Conservation (phyloP, 2,113 vertebrate species). For the Coregonus clupeaformis region DNA sequence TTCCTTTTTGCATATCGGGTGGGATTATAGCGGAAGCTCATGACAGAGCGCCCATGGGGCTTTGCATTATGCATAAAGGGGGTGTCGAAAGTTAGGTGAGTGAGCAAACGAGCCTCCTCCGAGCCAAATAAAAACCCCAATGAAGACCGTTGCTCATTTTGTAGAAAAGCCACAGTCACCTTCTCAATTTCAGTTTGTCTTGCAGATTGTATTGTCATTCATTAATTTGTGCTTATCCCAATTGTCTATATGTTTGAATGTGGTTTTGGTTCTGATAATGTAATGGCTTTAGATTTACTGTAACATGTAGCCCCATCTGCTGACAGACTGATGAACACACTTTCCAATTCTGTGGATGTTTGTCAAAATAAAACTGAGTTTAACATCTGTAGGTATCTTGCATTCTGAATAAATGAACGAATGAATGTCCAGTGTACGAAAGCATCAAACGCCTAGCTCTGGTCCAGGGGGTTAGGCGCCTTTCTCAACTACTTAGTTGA, state of each 20-base stretch:
- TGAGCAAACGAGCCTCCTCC: slow-evolving; percentile 6
- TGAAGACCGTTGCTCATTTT: background rate
- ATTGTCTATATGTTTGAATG: background rate
- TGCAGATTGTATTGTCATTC: background rate
- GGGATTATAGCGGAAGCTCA: slow-evolving; percentile 5
- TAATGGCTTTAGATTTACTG: too few species aligned
- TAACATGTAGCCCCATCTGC: too few species aligned
- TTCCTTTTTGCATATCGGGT: background rate
- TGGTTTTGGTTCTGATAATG: background rate
- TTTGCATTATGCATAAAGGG: slow-evolving; percentile 27
- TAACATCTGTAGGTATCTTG: too few species aligned
- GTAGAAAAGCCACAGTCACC: background rate
- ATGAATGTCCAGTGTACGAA: too few species aligned
- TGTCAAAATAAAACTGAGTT: too few species aligned
- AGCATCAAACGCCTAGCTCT: too few species aligned
- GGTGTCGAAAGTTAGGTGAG: slow-evolving; percentile 29
- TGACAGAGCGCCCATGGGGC: background rate
- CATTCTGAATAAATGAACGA: too few species aligned
- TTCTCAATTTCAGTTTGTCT: background rate
- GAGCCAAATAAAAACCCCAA: background rate
- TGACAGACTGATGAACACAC: too few species aligned
- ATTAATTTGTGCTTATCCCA: background rate
- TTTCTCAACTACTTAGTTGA: too few species aligned
- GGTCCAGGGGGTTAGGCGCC: too few species aligned
- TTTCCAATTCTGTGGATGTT: too few species aligned